Conservation (phyloP, 2,888 invertebrate genomes). For the Halictus ligatus region DNA sequence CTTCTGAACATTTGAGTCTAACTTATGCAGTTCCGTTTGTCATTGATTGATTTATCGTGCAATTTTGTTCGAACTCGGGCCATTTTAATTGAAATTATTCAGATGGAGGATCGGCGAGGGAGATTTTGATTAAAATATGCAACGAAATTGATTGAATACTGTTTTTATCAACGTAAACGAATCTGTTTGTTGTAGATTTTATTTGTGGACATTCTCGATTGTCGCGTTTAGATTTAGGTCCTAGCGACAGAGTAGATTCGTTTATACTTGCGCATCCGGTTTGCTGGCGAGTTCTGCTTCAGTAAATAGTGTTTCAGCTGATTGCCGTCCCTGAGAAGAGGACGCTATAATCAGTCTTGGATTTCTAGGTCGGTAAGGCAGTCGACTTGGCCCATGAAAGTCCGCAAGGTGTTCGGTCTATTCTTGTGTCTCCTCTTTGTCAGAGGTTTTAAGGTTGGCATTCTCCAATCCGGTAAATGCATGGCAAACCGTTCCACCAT, state of each 20-base stretch:
- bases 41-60: not conserved
- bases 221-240: not conserved
- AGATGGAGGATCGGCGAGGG: no score
- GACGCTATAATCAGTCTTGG: constrained; percentile 10
- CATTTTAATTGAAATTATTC: no score
- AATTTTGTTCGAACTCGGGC: no score
- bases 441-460: not conserved
- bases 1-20: not conserved
- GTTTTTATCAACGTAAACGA: not conserved
- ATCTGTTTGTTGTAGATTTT: not conserved
- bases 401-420: not conserved
- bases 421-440: not conserved
- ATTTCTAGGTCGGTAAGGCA: constrained; percentile 9
- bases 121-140: no score
- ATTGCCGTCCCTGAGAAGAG: not conserved
- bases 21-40: no score
- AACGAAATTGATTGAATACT: not conserved
- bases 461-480: not conserved
- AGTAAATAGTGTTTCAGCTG: constrained; percentile 7
- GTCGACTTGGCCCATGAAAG: not conserved
- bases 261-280: not conserved
- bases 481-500: not conserved
- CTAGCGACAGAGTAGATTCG: not conserved
- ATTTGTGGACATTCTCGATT: not conserved
- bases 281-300: not conserved